Percentiles rank a stretch among this genome's conserved stretches.
Conservation (phyloP, 2,888 invertebrate species). For the Philopedon plagiatum region DNA sequence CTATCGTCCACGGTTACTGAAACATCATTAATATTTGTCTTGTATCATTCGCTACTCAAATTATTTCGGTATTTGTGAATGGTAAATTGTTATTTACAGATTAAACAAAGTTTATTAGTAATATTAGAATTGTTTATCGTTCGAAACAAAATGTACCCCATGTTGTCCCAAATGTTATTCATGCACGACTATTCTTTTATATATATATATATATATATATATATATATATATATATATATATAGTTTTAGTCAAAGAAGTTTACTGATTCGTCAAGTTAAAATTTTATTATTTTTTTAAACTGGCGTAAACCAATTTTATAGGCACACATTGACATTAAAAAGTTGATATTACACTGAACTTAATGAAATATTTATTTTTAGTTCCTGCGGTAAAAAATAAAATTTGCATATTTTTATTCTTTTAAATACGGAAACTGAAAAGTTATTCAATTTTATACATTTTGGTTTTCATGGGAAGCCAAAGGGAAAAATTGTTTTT, state of each 20-base stretch:
- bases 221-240: constrained; percentile 1
- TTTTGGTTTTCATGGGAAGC: constrained; percentile 21
- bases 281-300: not conserved
- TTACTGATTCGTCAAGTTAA: too few species aligned
- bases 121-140: constrained; percentile 1
- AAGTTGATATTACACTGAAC: constrained; percentile 1
- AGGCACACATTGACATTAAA: not conserved
- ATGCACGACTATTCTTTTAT: not conserved
- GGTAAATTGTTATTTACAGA: constrained; percentile 7
- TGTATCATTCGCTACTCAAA: not conserved
- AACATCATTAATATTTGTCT: constrained; percentile 16
- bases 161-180: not conserved
- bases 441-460: constrained; percentile 19
- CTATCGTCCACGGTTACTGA: not conserved
- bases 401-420: constrained; percentile 17
- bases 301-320: not conserved
- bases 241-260: too few species aligned
- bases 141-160: not conserved
- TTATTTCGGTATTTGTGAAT: constrained; percentile 2
- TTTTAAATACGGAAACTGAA: constrained; percentile 11
- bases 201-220: not conserved
- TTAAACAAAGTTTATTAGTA: not conserved
- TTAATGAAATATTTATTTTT: constrained; percentile 10
- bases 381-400: not conserved
- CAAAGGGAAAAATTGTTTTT: constrained; percentile 19